Percentiles rank a stretch among this genome's conserved stretches.
These are phyloP conservation scores for Montipora cactus DNA, from an alignment of 64 coral and sea anemone species.

Conservation along the genomic window DNA sequence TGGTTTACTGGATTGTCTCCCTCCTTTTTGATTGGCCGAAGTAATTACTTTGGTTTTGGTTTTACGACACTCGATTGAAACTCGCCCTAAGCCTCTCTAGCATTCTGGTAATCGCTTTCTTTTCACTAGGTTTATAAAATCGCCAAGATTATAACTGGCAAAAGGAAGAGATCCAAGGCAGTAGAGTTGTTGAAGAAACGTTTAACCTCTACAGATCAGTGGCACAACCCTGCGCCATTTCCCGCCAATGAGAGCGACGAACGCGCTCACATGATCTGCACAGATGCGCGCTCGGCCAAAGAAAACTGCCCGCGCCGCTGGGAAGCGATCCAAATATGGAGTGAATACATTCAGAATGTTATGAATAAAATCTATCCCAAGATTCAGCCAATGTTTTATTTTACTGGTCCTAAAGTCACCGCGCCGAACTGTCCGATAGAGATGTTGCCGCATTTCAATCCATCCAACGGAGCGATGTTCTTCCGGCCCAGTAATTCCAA, in stretches of 20 bases:
- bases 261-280: constrained; percentile 71
- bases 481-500: constrained; percentile 63
- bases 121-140: constrained; percentile 69
- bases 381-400: constrained; percentile 76
- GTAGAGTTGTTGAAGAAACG: constrained; percentile 45
- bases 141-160: constrained; percentile 66
- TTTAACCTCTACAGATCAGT: constrained; percentile 24
- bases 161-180: constrained; percentile 26
- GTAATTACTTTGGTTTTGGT: no score
- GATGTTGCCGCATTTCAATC: constrained; percentile 84
- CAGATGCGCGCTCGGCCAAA: constrained; percentile 35
- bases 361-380: constrained; percentile 80
- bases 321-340: constrained; percentile 79
- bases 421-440: constrained; percentile 78
- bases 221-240: constrained; percentile 71
- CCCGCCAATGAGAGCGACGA: constrained; percentile 83
- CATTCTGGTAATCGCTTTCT: not conserved
- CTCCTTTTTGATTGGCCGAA: no score
- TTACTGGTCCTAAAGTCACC: constrained; percentile 74
- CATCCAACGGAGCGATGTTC: constrained; percentile 84
- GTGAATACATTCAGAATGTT: constrained; percentile 53
- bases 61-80: no score
- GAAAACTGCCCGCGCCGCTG: constrained; percentile 83
- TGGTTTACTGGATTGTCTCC: no score
- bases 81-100: no score